These are phyloP conservation scores for Amphipoea lucens DNA, from an alignment of 2,888 invertebrate species.

Conservation along the genomic window DNA sequence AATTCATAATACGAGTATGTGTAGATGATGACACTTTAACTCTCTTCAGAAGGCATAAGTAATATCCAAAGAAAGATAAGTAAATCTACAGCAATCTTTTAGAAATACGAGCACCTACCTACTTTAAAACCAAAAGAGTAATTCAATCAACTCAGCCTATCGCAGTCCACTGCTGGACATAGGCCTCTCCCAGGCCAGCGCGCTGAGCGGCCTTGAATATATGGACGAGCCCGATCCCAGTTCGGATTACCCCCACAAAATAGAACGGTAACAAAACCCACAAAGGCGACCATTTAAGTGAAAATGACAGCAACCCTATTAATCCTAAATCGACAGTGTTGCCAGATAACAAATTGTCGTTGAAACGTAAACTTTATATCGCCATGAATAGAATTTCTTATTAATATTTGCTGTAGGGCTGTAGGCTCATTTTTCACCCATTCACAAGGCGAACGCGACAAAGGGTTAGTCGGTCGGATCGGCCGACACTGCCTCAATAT, in stretches of 20 bases:
- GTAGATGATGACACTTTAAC: background rate
- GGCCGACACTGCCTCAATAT: slow-evolving; percentile 69
- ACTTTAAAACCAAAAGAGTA: background rate
- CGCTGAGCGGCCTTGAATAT: background rate
- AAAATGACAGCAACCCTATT: slow-evolving; percentile 45
- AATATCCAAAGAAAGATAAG: background rate
- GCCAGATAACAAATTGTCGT: slow-evolving; percentile 69
- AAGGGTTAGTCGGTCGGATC: slow-evolving; percentile 69
- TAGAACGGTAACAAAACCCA: background rate
- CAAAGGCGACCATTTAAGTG: background rate
- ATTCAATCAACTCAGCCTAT: background rate
- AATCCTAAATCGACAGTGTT: slow-evolving; percentile 56
- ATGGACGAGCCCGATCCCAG: background rate
- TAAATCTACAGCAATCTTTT: background rate
- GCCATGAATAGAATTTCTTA: slow-evolving; percentile 66
- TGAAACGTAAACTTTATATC: slow-evolving; percentile 67
- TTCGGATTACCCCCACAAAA: background rate
- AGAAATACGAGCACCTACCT: background rate
- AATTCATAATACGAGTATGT: no score
- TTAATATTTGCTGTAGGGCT: slow-evolving; percentile 64
- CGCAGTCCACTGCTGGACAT: background rate
- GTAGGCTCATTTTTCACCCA: slow-evolving; percentile 75
- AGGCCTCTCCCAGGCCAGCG: background rate
- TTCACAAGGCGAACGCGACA: slow-evolving; percentile 69
- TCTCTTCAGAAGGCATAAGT: background rate